Evolutionary conservation across 2,797 vertebrate species (phyloP), one percentile per base, ranked within the genome.

Genomic region (Characodon lateralis): DNA sequence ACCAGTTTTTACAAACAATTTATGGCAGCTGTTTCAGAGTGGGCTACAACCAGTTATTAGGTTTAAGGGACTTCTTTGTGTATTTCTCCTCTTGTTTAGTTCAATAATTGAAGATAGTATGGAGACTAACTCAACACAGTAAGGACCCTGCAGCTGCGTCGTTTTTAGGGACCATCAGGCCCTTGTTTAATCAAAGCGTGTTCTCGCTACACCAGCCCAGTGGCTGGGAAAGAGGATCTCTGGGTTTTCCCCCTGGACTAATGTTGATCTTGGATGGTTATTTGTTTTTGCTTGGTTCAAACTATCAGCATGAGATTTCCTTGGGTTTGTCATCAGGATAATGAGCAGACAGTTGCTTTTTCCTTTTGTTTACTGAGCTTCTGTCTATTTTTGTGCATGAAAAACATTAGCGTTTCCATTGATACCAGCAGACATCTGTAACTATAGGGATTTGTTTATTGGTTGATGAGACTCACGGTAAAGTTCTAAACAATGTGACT

Each of bases 301-400:
- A 51, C 58, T 55, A 41, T 79, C 24, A 71, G n/a, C 16, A 20
- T 48, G 63, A 51, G 7, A 22, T 79, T 78, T 76, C 46, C 48
- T 24, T 20, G 5, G 2, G 2, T 26, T 51, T 16, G 41, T 82
- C 75, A 63, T 63, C 76, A 89, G 89, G 89, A 89, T 73, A 84
- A 78, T 73, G 68, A 51, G 43, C 85, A 87, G 88, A 88, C 86
- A n/a, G 79, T 71, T 28, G 70, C 0, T 20, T 46, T 78, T 82
- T 80, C 84, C 78, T 69, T 55, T 71, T 89, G 90, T 93, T 88
- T 79, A 51, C 72, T 0, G 59, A 77, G 82, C 87, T 86, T 84
- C 83, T 4, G 53, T 82, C 82, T 81, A 68, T 86, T 88, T 51
- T 77, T 35, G 55, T 50, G 73, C 53, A 16, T 43, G 12, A 51